A percentile compares a stretch with the other conserved stretches of the same genome.
Evolutionary conservation across 2,888 invertebrate genomes (phyloP).

Genomic region (Ophion obscuratus): DNA sequence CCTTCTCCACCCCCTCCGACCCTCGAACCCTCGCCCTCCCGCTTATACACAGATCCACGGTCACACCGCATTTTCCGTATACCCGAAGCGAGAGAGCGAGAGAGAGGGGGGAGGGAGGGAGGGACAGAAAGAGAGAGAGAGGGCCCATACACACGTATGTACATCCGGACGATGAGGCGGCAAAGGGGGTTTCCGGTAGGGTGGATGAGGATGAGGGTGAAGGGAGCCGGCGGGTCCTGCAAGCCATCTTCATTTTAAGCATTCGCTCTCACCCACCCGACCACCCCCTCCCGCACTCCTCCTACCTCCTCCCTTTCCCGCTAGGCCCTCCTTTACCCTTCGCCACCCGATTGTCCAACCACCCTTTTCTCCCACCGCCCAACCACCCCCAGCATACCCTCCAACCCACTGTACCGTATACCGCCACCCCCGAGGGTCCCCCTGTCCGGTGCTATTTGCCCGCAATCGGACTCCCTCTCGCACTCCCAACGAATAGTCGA

Average conservation of each 20-base stretch:
- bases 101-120: background rate
- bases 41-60: slow-evolving; percentile 61
- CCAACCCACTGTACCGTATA: slow-evolving; percentile 73
- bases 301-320: slow-evolving; percentile 77
- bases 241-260: slow-evolving; percentile 85
- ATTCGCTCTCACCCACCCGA: slow-evolving; percentile 79
- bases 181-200: slow-evolving; percentile 47
- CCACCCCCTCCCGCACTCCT: slow-evolving; percentile 50
- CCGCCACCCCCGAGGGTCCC: slow-evolving; percentile 71
- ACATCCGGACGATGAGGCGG: slow-evolving; percentile 58
- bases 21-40: slow-evolving; percentile 17
- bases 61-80: slow-evolving; percentile 59
- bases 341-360: slow-evolving; percentile 72
- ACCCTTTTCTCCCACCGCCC: slow-evolving; percentile 76
- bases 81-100: slow-evolving; percentile 21
- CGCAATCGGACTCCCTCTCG: slow-evolving; percentile 78
- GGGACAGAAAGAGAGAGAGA: background rate
- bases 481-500: slow-evolving; percentile 66
- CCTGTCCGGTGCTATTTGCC: slow-evolving; percentile 77
- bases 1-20: background rate
- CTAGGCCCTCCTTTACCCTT: slow-evolving; percentile 62
- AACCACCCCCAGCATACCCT: slow-evolving; percentile 73
- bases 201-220: slow-evolving; percentile 51
- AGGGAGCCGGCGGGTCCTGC: slow-evolving; percentile 85
- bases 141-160: slow-evolving; percentile 50